Conservation (phyloP, 64 coral and sea anemone species). For the Pachyseris speciosa region DNA sequence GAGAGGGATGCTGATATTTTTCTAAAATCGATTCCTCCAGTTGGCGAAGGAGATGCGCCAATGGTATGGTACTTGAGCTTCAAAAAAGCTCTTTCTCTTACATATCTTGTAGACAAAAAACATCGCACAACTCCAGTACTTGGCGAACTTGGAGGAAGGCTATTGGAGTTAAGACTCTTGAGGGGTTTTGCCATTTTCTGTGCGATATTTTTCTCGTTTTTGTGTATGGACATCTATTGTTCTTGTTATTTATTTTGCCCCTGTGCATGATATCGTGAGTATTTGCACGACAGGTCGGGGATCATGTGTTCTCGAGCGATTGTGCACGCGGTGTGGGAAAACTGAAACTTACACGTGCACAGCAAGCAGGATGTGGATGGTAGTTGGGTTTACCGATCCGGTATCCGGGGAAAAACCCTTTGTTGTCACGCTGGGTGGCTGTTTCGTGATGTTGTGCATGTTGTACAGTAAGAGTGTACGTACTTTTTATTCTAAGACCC, state of each 20-base stretch:
- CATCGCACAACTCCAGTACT: too few relatives aligned
- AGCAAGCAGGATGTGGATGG: not conserved
- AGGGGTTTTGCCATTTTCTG: not conserved
- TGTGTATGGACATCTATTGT: not conserved
- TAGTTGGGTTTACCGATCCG: not conserved
- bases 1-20: conserved; percentile 46
- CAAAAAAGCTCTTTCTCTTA: too few relatives aligned
- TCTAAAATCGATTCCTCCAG: conserved; percentile 45
- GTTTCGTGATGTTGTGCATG: not conserved
- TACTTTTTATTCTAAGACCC: not conserved
- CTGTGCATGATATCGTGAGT: not conserved
- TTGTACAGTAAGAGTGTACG: too few relatives aligned
- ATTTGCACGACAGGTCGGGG: not conserved
- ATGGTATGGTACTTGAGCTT: conserved; percentile 72
- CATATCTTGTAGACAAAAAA: too few relatives aligned
- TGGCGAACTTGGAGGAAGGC: too few relatives aligned
- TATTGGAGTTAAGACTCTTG: too few relatives aligned
- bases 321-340: not conserved
- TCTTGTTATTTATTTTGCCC: not conserved
- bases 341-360: not conserved
- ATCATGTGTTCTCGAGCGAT: not conserved
- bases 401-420: not conserved
- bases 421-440: not conserved
- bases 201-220: not conserved
- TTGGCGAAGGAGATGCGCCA: conserved; percentile 79